These are phyloP conservation scores for Microplitis demolitor DNA, from an alignment of 1,140 invertebrate species.

Conservation along the genomic window DNA sequence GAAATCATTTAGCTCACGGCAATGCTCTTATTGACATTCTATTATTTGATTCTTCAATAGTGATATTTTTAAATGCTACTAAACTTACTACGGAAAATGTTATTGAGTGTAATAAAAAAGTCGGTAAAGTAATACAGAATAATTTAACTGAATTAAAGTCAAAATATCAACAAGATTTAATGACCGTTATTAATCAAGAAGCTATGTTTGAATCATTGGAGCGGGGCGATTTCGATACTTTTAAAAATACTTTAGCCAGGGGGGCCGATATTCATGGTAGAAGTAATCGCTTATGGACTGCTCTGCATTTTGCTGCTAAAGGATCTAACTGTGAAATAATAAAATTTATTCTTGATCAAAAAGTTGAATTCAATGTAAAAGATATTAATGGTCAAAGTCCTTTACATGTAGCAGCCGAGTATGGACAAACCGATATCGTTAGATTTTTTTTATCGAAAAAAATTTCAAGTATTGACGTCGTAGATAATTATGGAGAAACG, in stretches of 20 bases:
- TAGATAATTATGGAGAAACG: constrained; percentile 14
- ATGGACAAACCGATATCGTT: constrained; percentile 9
- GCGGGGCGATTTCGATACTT: constrained; percentile 1
- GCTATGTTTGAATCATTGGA: constrained; percentile 18
- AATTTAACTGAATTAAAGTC: constrained; percentile 7
- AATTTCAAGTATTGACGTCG: not conserved
- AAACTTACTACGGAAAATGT: constrained; percentile 24
- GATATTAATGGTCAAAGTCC: constrained; percentile 16
- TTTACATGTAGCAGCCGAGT: constrained; percentile 16
- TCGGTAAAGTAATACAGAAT: not conserved
- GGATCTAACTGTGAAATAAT: constrained; percentile 24
- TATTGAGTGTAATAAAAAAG: not conserved
- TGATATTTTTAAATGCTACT: constrained; percentile 30
- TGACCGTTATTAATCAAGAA: constrained; percentile 7
- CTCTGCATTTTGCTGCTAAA: constrained; percentile 35
- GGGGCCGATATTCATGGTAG: constrained; percentile 36
- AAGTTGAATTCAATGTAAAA: constrained; percentile 25
- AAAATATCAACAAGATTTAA: constrained; percentile 8
- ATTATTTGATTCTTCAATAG: constrained; percentile 53
- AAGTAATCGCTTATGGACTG: constrained; percentile 23
- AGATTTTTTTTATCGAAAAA: constrained; percentile 11
- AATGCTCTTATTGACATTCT: constrained; percentile 60
- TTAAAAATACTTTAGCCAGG: constrained; percentile 1
- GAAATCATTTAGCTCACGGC: constrained; percentile 50
- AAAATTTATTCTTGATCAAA: constrained; percentile 30